These are phyloP conservation scores for Ectemnius continuus DNA, from an alignment of 2,888 invertebrate genomes.

Conservation along the genomic window DNA sequence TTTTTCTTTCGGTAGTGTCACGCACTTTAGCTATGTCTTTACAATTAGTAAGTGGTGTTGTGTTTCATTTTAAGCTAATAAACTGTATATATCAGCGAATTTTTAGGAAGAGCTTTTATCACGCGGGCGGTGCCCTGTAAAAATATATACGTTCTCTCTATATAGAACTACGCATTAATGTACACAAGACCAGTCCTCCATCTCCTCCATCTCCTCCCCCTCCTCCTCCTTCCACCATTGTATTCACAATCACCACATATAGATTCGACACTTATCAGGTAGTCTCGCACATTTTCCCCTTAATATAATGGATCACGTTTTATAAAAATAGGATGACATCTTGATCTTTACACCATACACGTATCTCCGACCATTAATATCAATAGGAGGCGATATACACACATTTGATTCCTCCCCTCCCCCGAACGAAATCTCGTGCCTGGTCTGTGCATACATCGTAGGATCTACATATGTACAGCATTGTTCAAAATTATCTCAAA, in stretches of 20 bases:
- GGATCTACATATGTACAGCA: slow-evolving; percentile 63
- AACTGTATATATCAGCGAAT: slow-evolving; percentile 69
- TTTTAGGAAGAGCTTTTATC: slow-evolving; percentile 77
- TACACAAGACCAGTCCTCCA: slow-evolving; percentile 58
- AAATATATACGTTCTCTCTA: slow-evolving; percentile 76
- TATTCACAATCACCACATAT: slow-evolving; percentile 34
- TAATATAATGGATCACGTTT: slow-evolving; percentile 45
- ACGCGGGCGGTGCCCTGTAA: slow-evolving; percentile 76
- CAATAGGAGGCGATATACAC: slow-evolving; percentile 20
- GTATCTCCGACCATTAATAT: slow-evolving; percentile 34
- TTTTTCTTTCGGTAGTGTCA: slow-evolving; percentile 40
- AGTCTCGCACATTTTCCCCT: slow-evolving; percentile 43
- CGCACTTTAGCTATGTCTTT: slow-evolving; percentile 41
- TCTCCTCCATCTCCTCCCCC: no score
- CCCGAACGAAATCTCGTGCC: slow-evolving; percentile 51
- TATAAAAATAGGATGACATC: slow-evolving; percentile 61
- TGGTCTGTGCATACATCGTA: slow-evolving; percentile 59
- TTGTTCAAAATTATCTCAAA: slow-evolving; percentile 67
- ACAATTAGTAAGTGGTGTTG: slow-evolving; percentile 51
- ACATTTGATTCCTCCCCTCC: slow-evolving; percentile 31
- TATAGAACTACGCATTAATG: slow-evolving; percentile 64
- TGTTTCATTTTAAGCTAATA: slow-evolving; percentile 62
- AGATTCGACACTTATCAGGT: slow-evolving; percentile 44
- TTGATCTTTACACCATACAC: slow-evolving; percentile 27
- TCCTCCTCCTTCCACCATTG: no score